Percentiles rank a stretch among this genome's conserved stretches.
phyloP scores from a whole-genome alignment of 2,888 invertebrate species.

The Thymelicus lineola region DNA sequence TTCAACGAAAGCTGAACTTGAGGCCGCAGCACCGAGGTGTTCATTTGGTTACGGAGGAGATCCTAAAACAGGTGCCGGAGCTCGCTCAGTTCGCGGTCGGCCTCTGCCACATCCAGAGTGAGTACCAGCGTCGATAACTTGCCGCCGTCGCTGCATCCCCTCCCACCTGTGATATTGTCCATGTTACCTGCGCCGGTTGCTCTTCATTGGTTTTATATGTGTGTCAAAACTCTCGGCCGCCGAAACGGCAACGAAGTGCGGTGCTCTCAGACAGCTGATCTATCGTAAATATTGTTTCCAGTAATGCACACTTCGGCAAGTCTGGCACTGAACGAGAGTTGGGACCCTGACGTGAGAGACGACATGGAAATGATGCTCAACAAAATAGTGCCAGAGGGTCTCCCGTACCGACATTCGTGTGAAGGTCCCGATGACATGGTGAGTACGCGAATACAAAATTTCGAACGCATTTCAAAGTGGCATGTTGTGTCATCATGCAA shows the following conservation, averaged over 20 bases:
- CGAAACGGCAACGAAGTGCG: conserved; percentile 38
- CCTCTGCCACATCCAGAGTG: conserved; percentile 98
- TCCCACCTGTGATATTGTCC: conserved; percentile 63
- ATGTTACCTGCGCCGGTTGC: conserved; percentile 38
- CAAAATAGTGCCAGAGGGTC: conserved; percentile 98
- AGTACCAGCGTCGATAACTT: conserved; percentile 81
- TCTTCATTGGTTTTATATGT: conserved; percentile 42
- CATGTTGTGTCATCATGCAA: conserved; percentile 6
- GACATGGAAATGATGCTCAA: conserved; percentile 99
- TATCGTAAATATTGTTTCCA: conserved; percentile 79
- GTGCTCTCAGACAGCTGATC: conserved; percentile 62
- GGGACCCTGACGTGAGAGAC: conserved; percentile 98
- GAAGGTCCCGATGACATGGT: conserved; percentile 99
- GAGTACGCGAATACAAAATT: conserved; percentile 57
- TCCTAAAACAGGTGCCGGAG: conserved; percentile 97
- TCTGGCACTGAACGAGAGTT: conserved; percentile 98
- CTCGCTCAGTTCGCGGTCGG: conserved; percentile 97
- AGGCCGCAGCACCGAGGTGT: conserved; percentile 98
- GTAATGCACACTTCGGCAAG: conserved; percentile 99
- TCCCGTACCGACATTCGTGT: conserved; percentile 97
- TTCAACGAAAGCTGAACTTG: conserved; percentile 98
- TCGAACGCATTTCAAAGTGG: conserved; percentile 17
- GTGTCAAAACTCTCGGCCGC: conserved; percentile 15
- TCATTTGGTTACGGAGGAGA: conserved; percentile 98
- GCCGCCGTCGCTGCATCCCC: conserved; percentile 74